Percentiles rank a stretch among this genome's conserved stretches.
Conservation (phyloP, 2,797 vertebrate genomes). For the Lepilemur ruficaudatus region DNA sequence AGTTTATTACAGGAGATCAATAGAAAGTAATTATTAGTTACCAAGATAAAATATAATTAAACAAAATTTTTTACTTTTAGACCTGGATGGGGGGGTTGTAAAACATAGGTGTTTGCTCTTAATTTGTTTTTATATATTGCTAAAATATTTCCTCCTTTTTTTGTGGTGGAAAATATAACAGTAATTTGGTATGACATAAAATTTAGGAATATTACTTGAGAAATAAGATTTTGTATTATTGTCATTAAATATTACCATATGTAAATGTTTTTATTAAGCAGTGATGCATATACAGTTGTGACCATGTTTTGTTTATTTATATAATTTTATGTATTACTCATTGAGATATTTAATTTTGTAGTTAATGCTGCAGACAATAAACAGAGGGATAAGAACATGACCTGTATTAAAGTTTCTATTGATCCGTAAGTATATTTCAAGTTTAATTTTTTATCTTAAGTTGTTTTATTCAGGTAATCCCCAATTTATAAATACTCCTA, state of each 20-base stretch:
- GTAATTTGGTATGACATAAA: slow-evolving; percentile 39
- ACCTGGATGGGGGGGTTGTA: not conserved
- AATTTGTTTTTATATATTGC: slow-evolving; percentile 36
- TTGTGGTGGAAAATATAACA: slow-evolving; percentile 3
- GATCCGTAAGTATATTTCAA: slow-evolving; percentile 93
- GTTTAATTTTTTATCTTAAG: slow-evolving; percentile 58
- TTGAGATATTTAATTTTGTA: slow-evolving; percentile 83
- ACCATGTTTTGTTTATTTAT: slow-evolving; percentile 16
- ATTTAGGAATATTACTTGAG: slow-evolving; percentile 39
- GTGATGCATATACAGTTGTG: not conserved
- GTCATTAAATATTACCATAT: not conserved
- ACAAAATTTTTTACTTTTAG: slow-evolving; percentile 3
- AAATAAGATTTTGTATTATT: slow-evolving; percentile 12
- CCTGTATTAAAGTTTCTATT: slow-evolving; percentile 96
- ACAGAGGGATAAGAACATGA: slow-evolving; percentile 99
- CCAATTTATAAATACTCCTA: not conserved
- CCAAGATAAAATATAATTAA: slow-evolving; percentile 29
- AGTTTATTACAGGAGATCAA: slow-evolving; percentile 30
- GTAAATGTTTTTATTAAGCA: not conserved
- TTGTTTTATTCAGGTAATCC: slow-evolving; percentile 36
- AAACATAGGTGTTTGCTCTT: not conserved
- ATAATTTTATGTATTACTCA: slow-evolving; percentile 21
- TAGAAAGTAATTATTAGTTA: slow-evolving; percentile 33
- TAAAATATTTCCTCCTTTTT: not conserved
- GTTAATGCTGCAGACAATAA: slow-evolving; percentile 99